Conservation (phyloP, 2,888 invertebrate species). For the Ormyrus rosae region DNA sequence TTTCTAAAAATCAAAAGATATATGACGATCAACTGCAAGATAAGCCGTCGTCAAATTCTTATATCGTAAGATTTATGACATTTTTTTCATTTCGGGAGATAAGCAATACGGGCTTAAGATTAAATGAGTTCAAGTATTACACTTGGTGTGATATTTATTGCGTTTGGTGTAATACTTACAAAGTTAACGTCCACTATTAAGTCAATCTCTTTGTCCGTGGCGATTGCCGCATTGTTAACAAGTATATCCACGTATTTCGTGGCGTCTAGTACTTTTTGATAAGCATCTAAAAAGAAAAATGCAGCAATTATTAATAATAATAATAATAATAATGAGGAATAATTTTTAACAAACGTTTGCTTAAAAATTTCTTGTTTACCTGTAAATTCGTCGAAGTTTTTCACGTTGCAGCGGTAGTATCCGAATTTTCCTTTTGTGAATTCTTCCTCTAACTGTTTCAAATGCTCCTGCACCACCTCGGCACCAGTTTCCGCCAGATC, state of each 20-base stretch:
- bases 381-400: constrained; percentile 74
- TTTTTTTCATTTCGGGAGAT: too few species aligned
- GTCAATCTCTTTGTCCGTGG: constrained; percentile 65
- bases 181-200: constrained; percentile 66
- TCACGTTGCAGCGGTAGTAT: constrained; percentile 78
- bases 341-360: neutral
- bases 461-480: constrained; percentile 70
- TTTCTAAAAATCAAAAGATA: constrained; percentile 64
- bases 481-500: constrained; percentile 73
- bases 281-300: constrained; percentile 57
- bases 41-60: too few species aligned
- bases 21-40: neutral
- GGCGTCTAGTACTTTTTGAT: constrained; percentile 69
- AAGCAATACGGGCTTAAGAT: too few species aligned
- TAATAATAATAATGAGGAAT: neutral
- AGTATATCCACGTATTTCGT: constrained; percentile 76
- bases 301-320: too few species aligned
- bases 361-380: constrained; percentile 62
- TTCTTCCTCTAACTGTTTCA: constrained; percentile 71
- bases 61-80: too few species aligned
- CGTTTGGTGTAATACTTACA: constrained; percentile 61
- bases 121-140: too few species aligned
- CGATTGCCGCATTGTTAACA: constrained; percentile 73
- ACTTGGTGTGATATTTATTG: neutral
- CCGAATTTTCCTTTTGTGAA: constrained; percentile 75